These are phyloP conservation scores for Cybosia mesomella DNA, from an alignment of 2,888 invertebrate genomes.

Conservation along the genomic window DNA sequence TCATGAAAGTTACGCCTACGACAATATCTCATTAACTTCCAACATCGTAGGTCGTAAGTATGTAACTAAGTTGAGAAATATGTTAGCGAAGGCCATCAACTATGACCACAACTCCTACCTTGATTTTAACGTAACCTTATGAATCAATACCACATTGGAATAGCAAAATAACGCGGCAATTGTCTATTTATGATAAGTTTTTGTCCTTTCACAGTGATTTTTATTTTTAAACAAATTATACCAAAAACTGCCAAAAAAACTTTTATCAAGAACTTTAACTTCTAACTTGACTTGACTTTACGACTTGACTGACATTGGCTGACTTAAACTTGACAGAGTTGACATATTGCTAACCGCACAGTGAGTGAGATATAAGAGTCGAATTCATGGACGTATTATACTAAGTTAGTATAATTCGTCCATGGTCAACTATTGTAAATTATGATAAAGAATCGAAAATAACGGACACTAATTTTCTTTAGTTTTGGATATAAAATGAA, in stretches of 20 bases:
- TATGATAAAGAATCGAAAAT: too few relatives aligned
- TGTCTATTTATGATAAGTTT: not conserved
- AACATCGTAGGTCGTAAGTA: slow-evolving; percentile 71
- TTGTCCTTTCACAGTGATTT: not conserved
- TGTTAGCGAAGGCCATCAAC: slow-evolving; percentile 80
- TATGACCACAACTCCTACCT: slow-evolving; percentile 63
- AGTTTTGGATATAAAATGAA: too few relatives aligned
- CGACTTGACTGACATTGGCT: not conserved
- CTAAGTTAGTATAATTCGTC: too few relatives aligned
- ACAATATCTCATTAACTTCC: slow-evolving; percentile 64
- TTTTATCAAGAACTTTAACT: slow-evolving; percentile 6
- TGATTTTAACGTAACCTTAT: slow-evolving; percentile 38
- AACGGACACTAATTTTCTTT: too few relatives aligned
- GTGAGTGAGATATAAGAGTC: too few relatives aligned
- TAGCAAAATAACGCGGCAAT: slow-evolving; percentile 5
- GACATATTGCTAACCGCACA: not conserved
- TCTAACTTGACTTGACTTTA: too few relatives aligned
- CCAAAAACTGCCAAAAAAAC: slow-evolving; percentile 7
- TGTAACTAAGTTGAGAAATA: slow-evolving; percentile 78
- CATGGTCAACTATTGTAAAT: too few relatives aligned
- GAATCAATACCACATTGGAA: slow-evolving; percentile 37
- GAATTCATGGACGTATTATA: too few relatives aligned
- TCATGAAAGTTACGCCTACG: slow-evolving; percentile 74
- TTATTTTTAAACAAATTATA: not conserved
- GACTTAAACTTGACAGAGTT: not conserved